Conservation (phyloP, 2,797 vertebrate genomes). For the Cyprinella venusta region DNA sequence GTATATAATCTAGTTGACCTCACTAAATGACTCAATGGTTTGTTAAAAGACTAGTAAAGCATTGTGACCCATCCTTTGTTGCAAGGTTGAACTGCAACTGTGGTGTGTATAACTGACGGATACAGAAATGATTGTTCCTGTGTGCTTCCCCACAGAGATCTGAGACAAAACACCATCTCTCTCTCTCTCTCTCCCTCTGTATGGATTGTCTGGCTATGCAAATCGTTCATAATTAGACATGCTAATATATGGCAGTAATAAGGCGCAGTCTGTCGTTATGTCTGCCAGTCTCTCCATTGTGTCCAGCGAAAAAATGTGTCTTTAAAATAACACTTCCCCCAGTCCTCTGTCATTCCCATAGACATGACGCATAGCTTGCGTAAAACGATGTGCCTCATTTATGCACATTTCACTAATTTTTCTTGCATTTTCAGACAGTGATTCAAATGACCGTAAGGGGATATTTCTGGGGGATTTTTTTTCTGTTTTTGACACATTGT, state of each 20-base stretch:
- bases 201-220: conserved; percentile 51
- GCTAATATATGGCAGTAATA: conserved; percentile 65
- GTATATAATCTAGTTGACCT: neutral
- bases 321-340: conserved; percentile 51
- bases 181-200: neutral
- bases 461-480: neutral
- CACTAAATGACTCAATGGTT: neutral
- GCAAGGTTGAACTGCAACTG: neutral
- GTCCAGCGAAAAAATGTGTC: conserved; percentile 57
- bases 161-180: neutral
- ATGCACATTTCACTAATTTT: neutral
- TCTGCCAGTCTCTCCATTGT: conserved; percentile 60
- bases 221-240: conserved; percentile 67
- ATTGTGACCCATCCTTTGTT: neutral
- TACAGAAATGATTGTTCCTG: conserved; percentile 1
- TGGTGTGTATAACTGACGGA: neutral
- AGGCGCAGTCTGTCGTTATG: conserved; percentile 63
- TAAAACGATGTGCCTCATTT: conserved; percentile 19
- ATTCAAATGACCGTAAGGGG: neutral
- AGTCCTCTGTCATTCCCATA: conserved; percentile 29
- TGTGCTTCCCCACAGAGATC: neutral
- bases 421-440: neutral
- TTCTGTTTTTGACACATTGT: neutral
- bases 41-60: neutral
- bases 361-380: neutral